Evolutionary conservation across 2,888 invertebrate species (phyloP), one percentile per base, ranked within the genome.

Genomic region (Agrotis ipsilon): DNA sequence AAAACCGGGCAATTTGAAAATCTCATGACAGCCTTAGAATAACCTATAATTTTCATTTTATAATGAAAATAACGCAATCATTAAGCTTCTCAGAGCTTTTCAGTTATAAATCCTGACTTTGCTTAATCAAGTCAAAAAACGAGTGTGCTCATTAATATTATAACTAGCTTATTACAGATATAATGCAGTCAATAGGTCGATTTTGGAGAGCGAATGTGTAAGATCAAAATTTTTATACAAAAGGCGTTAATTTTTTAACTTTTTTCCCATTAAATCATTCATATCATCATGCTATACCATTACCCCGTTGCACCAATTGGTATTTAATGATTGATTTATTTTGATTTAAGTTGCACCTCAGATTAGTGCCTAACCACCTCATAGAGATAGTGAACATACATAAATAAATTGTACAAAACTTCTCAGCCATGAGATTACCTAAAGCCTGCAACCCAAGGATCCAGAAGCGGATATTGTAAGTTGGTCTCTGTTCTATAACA

Each of bases 141-240:
- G n/a, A 58, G 13, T 32, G 9, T 1, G 18, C 39, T 51, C 0
- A 43, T 43, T 19, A 6, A 11, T 52, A 58, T 13, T 48, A 13
- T n/a, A 19, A 39, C 3, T 16, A 49, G 24, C 32, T 45, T 43
- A 16, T n/a, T 52, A 32, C 6, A 7, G 0, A 16, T n/a, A 76
- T 84, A 45, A 81, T 91, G 73, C 81, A 80, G 67, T 84, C 90
- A 32, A 21, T 94, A 24, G 90, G 92, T 64, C 86, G 86, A 71
- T 91, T 94, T 88, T 96, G 95, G 96, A 92, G 94, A 78, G 89
- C 86, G 55, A 92, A 91, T 83, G 86, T 93, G 96, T 95, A 94
- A 94, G 93, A 80, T 62, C 11, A n/a, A 18, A 55, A 18, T 52
- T 52, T 21, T 62, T 16, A 19, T 43, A 46, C 1, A 39, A 1